These are phyloP conservation scores for Steinernema hermaphroditum DNA, from an alignment of 2,888 invertebrate species.

Conservation along the genomic window DNA sequence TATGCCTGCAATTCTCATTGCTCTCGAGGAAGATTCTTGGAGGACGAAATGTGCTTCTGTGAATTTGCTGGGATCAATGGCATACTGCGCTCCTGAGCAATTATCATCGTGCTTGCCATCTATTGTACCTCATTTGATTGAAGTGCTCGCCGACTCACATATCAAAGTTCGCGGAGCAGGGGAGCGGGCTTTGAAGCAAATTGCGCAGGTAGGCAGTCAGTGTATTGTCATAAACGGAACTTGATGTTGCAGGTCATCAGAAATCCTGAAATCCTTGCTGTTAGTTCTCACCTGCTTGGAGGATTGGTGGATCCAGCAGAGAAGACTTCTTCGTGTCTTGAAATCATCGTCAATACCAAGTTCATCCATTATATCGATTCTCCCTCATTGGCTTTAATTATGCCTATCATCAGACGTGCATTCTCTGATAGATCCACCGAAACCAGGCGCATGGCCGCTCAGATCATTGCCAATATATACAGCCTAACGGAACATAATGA, in stretches of 20 bases:
- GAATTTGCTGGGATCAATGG: conserved; percentile 47
- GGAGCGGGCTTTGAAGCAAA: conserved; percentile 88
- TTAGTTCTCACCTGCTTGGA: conserved; percentile 42
- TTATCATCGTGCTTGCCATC: conserved; percentile 93
- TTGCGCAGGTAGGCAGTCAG: conserved; percentile 84
- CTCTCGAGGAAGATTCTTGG: conserved; percentile 97
- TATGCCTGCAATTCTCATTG: conserved; percentile 85
- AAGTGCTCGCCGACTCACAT: conserved; percentile 94
- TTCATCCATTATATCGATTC: conserved; percentile 99
- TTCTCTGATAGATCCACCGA: conserved; percentile 97
- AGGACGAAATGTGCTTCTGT: conserved; percentile 80
- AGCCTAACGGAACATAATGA: conserved; percentile 98
- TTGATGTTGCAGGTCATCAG: conserved; percentile 83
- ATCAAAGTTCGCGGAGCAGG: conserved; percentile 68
- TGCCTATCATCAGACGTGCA: conserved; percentile 97
- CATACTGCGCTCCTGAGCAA: conserved; percentile 95
- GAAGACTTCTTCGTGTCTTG: conserved; percentile 89
- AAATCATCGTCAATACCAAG: conserved; percentile 74
- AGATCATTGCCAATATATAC: conserved; percentile 99
- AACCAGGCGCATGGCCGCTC: conserved; percentile 97
- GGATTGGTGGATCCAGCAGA: conserved; percentile 76
- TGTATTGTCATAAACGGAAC: conserved; percentile 72
- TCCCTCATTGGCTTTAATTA: conserved; percentile 93
- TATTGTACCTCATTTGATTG: conserved; percentile 95
- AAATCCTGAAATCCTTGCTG: conserved; percentile 86